phyloP scores from a whole-genome alignment of 2,113 vertebrate species.

The Crotalus tigris region DNA sequence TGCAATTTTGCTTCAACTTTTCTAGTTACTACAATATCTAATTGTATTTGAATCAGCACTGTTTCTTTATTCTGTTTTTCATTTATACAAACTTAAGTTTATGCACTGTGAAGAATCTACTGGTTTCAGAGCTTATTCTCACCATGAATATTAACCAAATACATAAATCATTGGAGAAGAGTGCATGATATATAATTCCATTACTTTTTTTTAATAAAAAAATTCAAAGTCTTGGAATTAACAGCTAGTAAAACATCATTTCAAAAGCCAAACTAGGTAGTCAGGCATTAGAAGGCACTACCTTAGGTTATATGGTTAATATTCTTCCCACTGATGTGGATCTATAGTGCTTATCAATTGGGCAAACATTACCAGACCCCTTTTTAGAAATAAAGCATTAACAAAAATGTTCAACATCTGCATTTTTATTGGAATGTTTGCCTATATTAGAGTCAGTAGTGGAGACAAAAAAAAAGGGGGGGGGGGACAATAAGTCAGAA shows the following conservation, averaged over 20 bases:
- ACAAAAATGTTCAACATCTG: not conserved
- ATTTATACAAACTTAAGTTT: constrained; percentile 20
- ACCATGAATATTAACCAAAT: constrained; percentile 3
- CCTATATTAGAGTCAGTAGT: not conserved
- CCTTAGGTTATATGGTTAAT: not conserved
- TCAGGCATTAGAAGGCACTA: not conserved
- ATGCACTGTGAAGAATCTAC: constrained; percentile 15
- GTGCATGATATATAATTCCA: not conserved
- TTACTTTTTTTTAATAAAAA: not conserved
- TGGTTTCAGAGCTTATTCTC: constrained; percentile 6
- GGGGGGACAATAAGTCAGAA: not conserved
- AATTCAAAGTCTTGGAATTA: constrained; percentile 5
- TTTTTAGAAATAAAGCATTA: not conserved
- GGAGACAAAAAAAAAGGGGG: not conserved
- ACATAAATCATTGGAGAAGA: constrained; percentile 16
- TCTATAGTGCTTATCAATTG: not conserved
- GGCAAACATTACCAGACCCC: not conserved
- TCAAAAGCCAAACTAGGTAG: not conserved
- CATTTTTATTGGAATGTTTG: constrained; percentile 15
- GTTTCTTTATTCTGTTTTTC: constrained; percentile 6
- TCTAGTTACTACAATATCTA: not conserved
- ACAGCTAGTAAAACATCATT: constrained; percentile 19
- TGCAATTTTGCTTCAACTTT: not conserved
- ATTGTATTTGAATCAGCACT: not conserved
- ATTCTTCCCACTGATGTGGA: constrained; percentile 1